Percentiles rank a stretch among this genome's conserved stretches.
Conservation (phyloP, 2,888 invertebrate species). For the Athrips mouffetella region DNA sequence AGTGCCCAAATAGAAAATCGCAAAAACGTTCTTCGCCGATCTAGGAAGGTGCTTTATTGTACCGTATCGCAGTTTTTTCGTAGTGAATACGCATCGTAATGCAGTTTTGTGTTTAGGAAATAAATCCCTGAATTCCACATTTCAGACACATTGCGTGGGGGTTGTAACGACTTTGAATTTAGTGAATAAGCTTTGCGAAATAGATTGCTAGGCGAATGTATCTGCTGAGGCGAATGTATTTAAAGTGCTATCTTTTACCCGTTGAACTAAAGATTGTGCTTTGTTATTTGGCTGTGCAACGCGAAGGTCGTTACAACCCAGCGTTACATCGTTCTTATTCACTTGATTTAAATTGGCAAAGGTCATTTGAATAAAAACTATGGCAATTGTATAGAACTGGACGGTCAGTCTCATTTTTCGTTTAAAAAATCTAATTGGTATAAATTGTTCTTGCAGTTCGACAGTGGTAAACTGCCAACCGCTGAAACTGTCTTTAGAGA, state of each 20-base stretch:
- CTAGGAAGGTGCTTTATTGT: no score
- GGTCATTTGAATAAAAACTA: not conserved
- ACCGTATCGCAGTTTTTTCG: no score
- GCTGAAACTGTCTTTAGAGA: conserved; percentile 12
- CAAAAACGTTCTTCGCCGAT: no score
- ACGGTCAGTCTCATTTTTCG: not conserved
- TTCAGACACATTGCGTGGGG: conserved; percentile 11
- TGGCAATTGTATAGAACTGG: not conserved
- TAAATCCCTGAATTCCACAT: no score
- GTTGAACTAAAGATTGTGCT: not conserved
- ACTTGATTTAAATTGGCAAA: not conserved
- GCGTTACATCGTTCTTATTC: conserved; percentile 1
- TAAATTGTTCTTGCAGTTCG: conserved; percentile 16
- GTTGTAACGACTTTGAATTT: conserved; percentile 21
- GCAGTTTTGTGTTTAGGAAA: no score
- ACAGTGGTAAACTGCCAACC: conserved; percentile 12
- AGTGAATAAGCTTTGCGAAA: conserved; percentile 6
- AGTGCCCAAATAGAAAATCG: no score
- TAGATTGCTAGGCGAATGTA: conserved; percentile 4
- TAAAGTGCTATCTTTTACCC: not conserved
- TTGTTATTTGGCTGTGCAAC: not conserved
- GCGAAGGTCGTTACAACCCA: conserved; percentile 12
- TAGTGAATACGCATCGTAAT: no score
- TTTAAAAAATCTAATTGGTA: conserved; percentile 3
- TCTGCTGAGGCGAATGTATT: conserved; percentile 6